phyloP scores from a whole-genome alignment of 2,888 invertebrate species.

The Neoitamus cyanurus region DNA sequence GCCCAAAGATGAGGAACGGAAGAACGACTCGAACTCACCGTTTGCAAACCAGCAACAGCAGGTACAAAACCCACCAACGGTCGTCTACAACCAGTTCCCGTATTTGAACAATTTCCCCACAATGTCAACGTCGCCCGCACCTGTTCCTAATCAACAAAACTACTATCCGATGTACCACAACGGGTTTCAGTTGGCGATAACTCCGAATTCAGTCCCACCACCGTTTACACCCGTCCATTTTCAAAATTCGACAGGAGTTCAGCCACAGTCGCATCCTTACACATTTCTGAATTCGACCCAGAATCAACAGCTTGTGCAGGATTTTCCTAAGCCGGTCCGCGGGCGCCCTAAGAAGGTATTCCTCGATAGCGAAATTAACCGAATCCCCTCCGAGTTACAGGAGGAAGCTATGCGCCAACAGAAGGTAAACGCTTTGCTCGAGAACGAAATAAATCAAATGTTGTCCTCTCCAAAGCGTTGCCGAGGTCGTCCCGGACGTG shows the following conservation, averaged over 20 bases:
- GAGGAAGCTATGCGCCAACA: slow-evolving; percentile 59
- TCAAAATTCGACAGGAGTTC: slow-evolving; percentile 55
- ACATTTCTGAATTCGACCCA: slow-evolving; percentile 51
- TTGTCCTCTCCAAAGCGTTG: slow-evolving; percentile 56
- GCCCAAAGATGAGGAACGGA: slow-evolving; percentile 51
- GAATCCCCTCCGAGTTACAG: slow-evolving; percentile 54
- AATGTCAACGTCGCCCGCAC: slow-evolving; percentile 55
- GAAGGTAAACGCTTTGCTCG: slow-evolving; percentile 63
- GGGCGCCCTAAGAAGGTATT: slow-evolving; percentile 64
- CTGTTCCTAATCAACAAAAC: slow-evolving; percentile 56
- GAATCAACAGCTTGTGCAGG: slow-evolving; percentile 60
- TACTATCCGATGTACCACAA: slow-evolving; percentile 67
- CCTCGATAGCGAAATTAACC: slow-evolving; percentile 49
- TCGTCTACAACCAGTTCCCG: slow-evolving; percentile 64
- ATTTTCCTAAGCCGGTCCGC: slow-evolving; percentile 64
- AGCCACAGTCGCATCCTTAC: slow-evolving; percentile 48
- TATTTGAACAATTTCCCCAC: slow-evolving; percentile 64
- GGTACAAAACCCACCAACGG: slow-evolving; percentile 59
- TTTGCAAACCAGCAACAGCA: slow-evolving; percentile 50
- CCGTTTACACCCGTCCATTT: slow-evolving; percentile 66
- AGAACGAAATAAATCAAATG: slow-evolving; percentile 65
- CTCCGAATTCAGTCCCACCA: slow-evolving; percentile 64
- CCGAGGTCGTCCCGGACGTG: slow-evolving; percentile 61
- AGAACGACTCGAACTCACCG: neutral
- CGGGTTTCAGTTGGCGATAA: slow-evolving; percentile 64